Percentiles rank a stretch among this genome's conserved stretches.
phyloP scores from a whole-genome alignment of 1,140 invertebrate species.

The Aphaenogaster floridana region DNA sequence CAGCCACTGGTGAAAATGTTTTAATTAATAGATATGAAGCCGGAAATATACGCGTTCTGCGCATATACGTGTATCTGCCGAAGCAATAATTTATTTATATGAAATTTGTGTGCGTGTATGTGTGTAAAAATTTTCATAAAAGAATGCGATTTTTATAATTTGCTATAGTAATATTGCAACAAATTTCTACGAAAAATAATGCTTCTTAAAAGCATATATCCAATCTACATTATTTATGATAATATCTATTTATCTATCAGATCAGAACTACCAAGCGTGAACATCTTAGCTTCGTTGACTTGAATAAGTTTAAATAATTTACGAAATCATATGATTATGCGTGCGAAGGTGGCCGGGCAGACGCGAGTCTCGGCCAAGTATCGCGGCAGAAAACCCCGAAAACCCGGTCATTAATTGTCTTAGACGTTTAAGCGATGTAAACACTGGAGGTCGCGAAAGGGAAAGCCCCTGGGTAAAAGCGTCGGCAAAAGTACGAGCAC shows the following conservation, averaged over 20 bases:
- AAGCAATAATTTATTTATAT: slow-evolving; percentile 14
- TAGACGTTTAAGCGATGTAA: slow-evolving; percentile 83
- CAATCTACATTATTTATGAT: not conserved
- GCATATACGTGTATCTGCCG: not conserved
- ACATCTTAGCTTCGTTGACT: not conserved
- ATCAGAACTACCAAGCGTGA: not conserved
- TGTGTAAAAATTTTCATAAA: not conserved
- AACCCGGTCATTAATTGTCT: slow-evolving; percentile 81
- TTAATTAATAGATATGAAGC: slow-evolving; percentile 18
- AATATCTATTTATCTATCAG: not conserved
- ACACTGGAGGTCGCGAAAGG: slow-evolving; percentile 82
- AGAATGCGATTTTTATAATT: not conserved
- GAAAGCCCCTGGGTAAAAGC: slow-evolving; percentile 82
- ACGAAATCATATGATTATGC: slow-evolving; percentile 31
- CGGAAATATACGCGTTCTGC: not conserved
- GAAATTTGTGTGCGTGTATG: not conserved
- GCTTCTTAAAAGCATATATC: not conserved
- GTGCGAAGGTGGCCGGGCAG: slow-evolving; percentile 5
- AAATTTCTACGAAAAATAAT: slow-evolving; percentile 6
- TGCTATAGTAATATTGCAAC: not conserved
- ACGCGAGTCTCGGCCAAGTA: slow-evolving; percentile 35
- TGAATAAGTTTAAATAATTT: not conserved
- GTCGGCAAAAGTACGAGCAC: slow-evolving; percentile 77
- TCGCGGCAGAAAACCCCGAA: slow-evolving; percentile 67
- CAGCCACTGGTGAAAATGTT: not conserved